Evolutionary conservation across 2,888 invertebrate species (phyloP), one percentile per base, ranked within the genome.

Genomic region (Drosophila neonasuta): DNA sequence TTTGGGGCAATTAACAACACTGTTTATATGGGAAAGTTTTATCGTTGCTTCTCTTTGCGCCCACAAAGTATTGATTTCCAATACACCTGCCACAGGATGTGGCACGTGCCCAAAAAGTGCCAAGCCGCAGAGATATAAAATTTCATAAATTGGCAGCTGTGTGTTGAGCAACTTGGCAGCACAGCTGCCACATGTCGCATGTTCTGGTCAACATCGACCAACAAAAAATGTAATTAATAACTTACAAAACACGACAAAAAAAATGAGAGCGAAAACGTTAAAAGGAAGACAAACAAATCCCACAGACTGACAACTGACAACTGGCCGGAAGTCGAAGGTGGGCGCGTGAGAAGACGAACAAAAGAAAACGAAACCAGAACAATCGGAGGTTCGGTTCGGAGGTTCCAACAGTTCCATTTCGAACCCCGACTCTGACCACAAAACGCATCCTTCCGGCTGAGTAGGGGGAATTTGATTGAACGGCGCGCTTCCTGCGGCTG

Each of bases 101-200:
- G 62, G 52, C 74, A 45, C 74, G 72, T 76, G 74, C 42, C 34
- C 60, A 34, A 57, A 58, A 39, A 13, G 50, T 45, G 52, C 29
- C 61, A 29, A 50, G 46, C 79, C 80, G 57, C 79, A 83, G 13
- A 68, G 59, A 68, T 70, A 80, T 83, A 68, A 57, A 67, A 80
- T 83, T 75, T 78, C 84, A 71, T 24, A 75, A 71, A 71, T 81
- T 84, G 73, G 51, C 81, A 84, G 84, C 84, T 83, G 84, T 29
- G 65, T 15, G 65, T 15, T n/a, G 34, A 30, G 54, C 41, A 54
- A 32, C 30, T 46, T 46, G 46, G 32, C 52, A 44, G 34, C 69
- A 69, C 69, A 69, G 59, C 72, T 72, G 72, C 55, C 65, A 29
- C 55, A 36, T 32, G 56, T 66, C 51, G 65, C 67, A 55, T 36